Base-by-base conservation (phyloP, 2,888 invertebrate species). In the Marasmarcha lunaedactyla region DNA sequence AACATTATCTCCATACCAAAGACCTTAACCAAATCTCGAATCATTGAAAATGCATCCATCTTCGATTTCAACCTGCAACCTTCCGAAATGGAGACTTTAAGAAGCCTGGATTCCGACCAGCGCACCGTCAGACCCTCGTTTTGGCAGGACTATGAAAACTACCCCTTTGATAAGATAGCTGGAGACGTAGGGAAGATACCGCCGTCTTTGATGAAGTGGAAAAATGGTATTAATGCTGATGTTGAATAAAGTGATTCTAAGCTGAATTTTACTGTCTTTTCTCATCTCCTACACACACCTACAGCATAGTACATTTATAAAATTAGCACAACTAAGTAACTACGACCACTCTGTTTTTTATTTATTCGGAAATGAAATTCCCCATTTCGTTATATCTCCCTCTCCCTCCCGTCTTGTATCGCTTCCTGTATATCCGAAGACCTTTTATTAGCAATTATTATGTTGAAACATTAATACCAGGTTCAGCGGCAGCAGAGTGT, bases 1-100 rank as follows among this genome's bases (percentile, higher is more conserved):
- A 66, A 67, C 4, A 47, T 78, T 1, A 48, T 60, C 5, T 51
- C 54, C 10, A 57, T 77, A 3, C 78, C 78, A 2, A 78, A 78
- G 43, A 71, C 73, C 0, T 41, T 71, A 0, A 69, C 74, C 0
- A 62, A 58, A 20, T 41, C 49, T 1, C 51, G 77, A 0, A 59
- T 66, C 0, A 3, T 71, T 0, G 74, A 77, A 39, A 78, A 78
- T 49, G 74, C 68, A 0, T 58, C 65, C 1, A 71, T 77, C 10
- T 77, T 77, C 49, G 74, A 77, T 45, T 77, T 77, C 43, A 45
- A 52, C 20, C 47, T 78, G 3, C 63, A 68, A 33, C 36, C 44
- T 0, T 47, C 45, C 1, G 78, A 77, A 20, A 36, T 65, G 2
- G 54, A 50, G 2, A 44, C 48, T 1, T 15, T 78, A 0, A 56